A percentile compares a stretch with the other conserved stretches of the same genome.
Conservation (phyloP, 1,140 invertebrate genomes). For the Octopus bimaculoides region DNA sequence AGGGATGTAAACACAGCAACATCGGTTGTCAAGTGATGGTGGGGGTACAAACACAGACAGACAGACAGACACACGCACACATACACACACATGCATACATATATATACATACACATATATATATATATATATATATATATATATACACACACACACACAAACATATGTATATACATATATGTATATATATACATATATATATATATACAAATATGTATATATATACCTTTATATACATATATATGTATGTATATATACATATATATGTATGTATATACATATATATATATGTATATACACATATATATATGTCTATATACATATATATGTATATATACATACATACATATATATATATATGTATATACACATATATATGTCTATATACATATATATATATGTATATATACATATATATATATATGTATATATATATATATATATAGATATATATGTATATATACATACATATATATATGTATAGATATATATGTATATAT, state of each 20-base stretch:
- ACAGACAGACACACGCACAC: background rate
- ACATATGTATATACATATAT: background rate
- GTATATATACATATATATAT: background rate
- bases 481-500: no score
- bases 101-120: background rate
- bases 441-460: background rate
- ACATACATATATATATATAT: background rate
- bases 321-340: background rate
- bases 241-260: background rate
- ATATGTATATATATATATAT: background rate
- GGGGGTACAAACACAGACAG: no score
- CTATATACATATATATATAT: background rate
- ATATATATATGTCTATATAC: background rate
- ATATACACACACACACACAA: background rate
- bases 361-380: background rate
- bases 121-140: background rate
- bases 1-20: no score
- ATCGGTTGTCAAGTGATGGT: no score
- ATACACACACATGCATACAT: background rate
- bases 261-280: background rate
- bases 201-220: constrained; percentile 6
- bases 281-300: background rate
- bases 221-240: background rate
- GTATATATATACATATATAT: constrained; percentile 1
- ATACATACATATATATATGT: no score